Percentiles rank a stretch among this genome's conserved stretches.
Conservation (phyloP, 2,113 vertebrate genomes). For the Odontophorus gujanensis region DNA sequence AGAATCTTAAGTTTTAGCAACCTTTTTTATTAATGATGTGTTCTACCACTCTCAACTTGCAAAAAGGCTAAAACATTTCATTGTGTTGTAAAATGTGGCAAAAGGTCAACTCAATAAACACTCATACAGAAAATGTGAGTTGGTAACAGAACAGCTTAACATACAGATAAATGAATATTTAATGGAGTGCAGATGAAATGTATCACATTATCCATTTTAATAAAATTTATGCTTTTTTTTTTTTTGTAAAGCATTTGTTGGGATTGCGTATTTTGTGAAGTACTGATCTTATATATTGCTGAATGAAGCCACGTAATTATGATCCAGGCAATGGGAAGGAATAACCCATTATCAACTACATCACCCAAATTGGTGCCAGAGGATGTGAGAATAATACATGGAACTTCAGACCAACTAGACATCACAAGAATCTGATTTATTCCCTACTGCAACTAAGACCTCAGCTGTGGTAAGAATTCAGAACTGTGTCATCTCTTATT, state of each 20-base stretch:
- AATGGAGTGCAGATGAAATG: not conserved
- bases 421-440: not conserved
- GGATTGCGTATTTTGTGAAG: not conserved
- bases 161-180: not conserved
- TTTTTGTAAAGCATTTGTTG: not conserved
- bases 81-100: not conserved
- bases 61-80: not conserved
- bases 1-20: not conserved
- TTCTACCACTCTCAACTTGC: not conserved
- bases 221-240: not conserved
- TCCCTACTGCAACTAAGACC: not conserved
- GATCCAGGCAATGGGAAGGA: not conserved
- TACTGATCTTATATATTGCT: not conserved
- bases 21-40: not conserved
- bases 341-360: not conserved
- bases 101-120: conserved; percentile 6
- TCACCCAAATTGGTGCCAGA: not conserved
- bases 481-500: not conserved
- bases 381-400: conserved; percentile 2
- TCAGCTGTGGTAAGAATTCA: not conserved
- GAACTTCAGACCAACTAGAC: not conserved
- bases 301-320: not conserved
- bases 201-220: not conserved
- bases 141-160: not conserved
- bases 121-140: not conserved